phyloP scores from a whole-genome alignment of 2,888 invertebrate genomes.

The Agonopterix arenella region DNA sequence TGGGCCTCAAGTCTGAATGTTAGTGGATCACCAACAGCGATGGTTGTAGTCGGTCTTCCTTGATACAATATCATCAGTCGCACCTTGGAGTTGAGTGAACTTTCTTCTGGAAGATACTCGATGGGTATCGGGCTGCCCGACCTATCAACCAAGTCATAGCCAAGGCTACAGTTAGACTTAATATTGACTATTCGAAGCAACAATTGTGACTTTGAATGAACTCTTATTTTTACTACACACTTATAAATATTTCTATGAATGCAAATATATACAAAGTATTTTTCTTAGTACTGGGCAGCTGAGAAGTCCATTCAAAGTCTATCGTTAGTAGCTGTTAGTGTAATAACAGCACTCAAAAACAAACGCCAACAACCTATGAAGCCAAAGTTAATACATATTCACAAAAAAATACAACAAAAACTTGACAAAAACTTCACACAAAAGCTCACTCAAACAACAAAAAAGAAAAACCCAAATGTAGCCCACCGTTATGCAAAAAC shows the following conservation, averaged over 20 bases:
- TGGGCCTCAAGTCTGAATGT: slow-evolving; percentile 93
- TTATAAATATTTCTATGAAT: background rate
- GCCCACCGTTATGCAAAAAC: slow-evolving; percentile 24
- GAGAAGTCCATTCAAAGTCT: slow-evolving; percentile 59
- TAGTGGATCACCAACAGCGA: slow-evolving; percentile 94
- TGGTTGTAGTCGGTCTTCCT: slow-evolving; percentile 93
- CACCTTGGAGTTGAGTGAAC: slow-evolving; percentile 92
- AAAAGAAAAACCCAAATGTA: slow-evolving; percentile 23
- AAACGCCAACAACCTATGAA: slow-evolving; percentile 18
- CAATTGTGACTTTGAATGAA: slow-evolving; percentile 58
- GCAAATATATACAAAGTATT: background rate
- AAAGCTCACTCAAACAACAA: slow-evolving; percentile 5
- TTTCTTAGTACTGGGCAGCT: background rate
- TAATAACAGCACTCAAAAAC: slow-evolving; percentile 66
- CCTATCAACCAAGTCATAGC: slow-evolving; percentile 76
- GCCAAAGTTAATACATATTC: slow-evolving; percentile 10
- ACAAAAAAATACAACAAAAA: slow-evolving; percentile 11
- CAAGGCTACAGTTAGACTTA: slow-evolving; percentile 70
- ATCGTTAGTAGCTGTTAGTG: slow-evolving; percentile 75
- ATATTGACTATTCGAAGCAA: slow-evolving; percentile 19
- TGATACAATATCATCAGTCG: slow-evolving; percentile 91
- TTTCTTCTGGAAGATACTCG: slow-evolving; percentile 94
- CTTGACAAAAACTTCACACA: slow-evolving; percentile 12
- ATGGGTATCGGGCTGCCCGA: slow-evolving; percentile 95
- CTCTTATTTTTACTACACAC: slow-evolving; percentile 9